These are phyloP conservation scores for Heterodera carotae DNA, from an alignment of 1,140 invertebrate species.

Conservation along the genomic window DNA sequence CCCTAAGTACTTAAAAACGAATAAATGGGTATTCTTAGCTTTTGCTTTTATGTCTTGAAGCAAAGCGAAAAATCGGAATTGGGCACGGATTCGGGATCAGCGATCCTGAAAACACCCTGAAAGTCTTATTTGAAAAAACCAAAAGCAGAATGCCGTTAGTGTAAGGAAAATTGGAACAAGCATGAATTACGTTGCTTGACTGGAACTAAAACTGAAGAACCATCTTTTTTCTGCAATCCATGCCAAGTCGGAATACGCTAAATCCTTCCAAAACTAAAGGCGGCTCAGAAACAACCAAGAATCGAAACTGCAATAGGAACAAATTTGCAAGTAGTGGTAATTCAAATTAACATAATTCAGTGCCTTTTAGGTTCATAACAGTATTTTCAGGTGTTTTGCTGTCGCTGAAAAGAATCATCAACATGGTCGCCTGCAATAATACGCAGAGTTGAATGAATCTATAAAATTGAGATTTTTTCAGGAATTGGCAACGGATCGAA, in stretches of 20 bases:
- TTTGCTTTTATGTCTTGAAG: too few species aligned
- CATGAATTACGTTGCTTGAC: background rate
- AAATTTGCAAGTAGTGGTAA: background rate
- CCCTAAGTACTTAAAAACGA: too few species aligned
- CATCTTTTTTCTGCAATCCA: background rate
- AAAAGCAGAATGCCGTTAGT: background rate
- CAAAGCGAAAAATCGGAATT: too few species aligned
- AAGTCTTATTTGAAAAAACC: background rate
- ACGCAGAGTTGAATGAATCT: too few species aligned
- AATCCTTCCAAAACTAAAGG: background rate
- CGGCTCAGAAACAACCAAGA: background rate
- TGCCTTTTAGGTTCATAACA: background rate
- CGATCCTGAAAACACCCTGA: too few species aligned
- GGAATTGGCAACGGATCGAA: too few species aligned
- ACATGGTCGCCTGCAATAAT: background rate
- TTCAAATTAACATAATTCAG: background rate
- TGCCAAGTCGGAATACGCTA: background rate
- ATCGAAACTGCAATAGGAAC: background rate
- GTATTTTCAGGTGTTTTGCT: background rate
- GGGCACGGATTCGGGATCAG: too few species aligned
- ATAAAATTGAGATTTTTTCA: too few species aligned
- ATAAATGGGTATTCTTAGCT: too few species aligned
- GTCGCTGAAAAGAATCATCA: background rate
- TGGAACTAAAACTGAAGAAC: background rate
- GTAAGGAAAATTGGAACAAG: background rate